Evolutionary conservation across 2,113 vertebrate species (phyloP).

Genomic region (Chamaea fasciata): DNA sequence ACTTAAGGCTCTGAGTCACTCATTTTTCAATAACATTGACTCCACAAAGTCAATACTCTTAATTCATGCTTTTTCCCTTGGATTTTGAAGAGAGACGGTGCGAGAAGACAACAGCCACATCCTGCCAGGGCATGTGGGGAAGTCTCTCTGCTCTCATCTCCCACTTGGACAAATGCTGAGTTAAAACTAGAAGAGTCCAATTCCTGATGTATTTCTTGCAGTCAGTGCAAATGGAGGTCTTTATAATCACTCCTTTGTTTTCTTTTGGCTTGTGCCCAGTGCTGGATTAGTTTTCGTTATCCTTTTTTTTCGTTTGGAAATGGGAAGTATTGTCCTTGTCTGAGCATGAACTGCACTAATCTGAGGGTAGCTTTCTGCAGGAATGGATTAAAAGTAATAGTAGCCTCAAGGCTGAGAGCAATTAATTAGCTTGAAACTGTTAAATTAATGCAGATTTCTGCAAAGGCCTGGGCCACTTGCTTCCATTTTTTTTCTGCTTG

Average conservation of each 20-base stretch:
- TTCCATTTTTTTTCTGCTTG: not conserved
- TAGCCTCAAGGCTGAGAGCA: not conserved
- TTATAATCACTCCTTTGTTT: not conserved
- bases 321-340: not conserved
- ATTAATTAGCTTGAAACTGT: not conserved
- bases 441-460: not conserved
- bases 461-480: not conserved
- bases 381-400: not conserved
- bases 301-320: not conserved
- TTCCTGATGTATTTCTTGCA: not conserved
- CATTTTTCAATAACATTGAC: not conserved
- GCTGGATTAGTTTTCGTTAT: not conserved
- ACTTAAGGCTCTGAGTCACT: not conserved
- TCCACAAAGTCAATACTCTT: not conserved
- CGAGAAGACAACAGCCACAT: accelerated
- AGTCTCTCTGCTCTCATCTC: not conserved
- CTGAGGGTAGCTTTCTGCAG: not conserved
- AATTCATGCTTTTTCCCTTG: not conserved
- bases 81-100: not conserved
- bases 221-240: not conserved
- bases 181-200: not conserved
- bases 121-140: not conserved
- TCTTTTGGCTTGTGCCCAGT: not conserved
- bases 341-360: not conserved
- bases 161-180: not conserved